These are phyloP conservation scores for Protodeltote pygarga DNA, from an alignment of 2,888 invertebrate species.

Conservation along the genomic window DNA sequence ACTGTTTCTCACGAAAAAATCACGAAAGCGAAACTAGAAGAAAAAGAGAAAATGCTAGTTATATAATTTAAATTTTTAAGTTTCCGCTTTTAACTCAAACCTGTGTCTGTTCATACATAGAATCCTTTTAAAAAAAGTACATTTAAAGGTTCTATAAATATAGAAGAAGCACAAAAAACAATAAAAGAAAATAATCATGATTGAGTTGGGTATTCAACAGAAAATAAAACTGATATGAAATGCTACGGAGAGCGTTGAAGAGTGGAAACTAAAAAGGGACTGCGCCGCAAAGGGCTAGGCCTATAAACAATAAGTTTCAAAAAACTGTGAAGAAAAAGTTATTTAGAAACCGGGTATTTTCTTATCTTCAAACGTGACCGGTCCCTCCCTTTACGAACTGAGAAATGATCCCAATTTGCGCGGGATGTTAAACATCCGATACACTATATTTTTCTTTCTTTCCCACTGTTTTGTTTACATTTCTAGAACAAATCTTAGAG, in stretches of 20 bases:
- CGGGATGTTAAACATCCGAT: constrained; percentile 36
- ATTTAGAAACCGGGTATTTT: constrained; percentile 30
- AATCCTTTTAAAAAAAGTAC: too few species aligned
- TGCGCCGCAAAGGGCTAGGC: constrained; percentile 5
- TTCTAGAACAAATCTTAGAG: background rate
- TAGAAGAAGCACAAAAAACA: too few species aligned
- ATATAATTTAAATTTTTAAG: too few species aligned
- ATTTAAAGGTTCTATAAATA: background rate
- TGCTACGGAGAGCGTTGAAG: background rate
- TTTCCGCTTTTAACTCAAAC: too few species aligned
- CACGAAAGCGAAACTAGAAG: too few species aligned
- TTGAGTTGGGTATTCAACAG: background rate
- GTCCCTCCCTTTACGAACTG: constrained; percentile 31
- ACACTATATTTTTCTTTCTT: constrained; percentile 29
- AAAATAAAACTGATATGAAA: background rate
- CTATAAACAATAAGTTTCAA: constrained; percentile 37
- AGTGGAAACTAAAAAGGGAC: constrained; percentile 1
- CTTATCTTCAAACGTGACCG: constrained; percentile 38
- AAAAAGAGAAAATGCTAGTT: too few species aligned
- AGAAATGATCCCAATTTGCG: constrained; percentile 42
- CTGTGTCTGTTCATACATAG: too few species aligned
- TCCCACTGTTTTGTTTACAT: constrained; percentile 10
- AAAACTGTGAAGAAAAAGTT: constrained; percentile 26
- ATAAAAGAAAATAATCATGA: too few species aligned
- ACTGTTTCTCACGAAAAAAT: too few species aligned